Evolutionary conservation across 2,797 vertebrate genomes (phyloP).

Genomic region (Lophura swinhoii): DNA sequence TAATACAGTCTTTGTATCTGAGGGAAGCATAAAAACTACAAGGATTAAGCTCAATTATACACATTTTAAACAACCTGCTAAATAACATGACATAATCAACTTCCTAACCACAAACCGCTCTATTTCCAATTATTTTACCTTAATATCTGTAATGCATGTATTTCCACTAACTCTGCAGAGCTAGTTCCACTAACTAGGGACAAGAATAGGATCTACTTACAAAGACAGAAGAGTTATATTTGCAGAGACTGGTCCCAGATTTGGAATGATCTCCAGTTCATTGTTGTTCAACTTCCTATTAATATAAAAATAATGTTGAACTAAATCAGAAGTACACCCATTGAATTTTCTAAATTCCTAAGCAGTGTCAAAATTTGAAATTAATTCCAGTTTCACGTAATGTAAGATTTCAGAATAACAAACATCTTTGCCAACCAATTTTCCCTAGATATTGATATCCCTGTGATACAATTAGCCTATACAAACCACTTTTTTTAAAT

Average conservation of each 20-base stretch:
- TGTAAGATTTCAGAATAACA: not conserved
- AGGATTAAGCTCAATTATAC: slow-evolving; percentile 64
- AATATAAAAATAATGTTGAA: slow-evolving; percentile 38
- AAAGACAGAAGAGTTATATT: slow-evolving; percentile 90
- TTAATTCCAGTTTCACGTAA: not conserved
- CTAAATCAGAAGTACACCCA: not conserved
- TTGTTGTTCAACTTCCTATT: slow-evolving; percentile 93
- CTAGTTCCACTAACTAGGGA: slow-evolving; percentile 35
- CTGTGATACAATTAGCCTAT: not conserved
- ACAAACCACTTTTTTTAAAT: not conserved
- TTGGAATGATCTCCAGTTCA: slow-evolving; percentile 87
- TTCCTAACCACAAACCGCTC: slow-evolving; percentile 49
- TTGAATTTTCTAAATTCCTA: not conserved
- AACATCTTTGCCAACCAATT: not conserved
- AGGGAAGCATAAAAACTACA: slow-evolving; percentile 37
- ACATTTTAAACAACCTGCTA: slow-evolving; percentile 51
- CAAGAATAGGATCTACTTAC: slow-evolving; percentile 84
- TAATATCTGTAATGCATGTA: not conserved
- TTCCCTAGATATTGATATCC: not conserved
- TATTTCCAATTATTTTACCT: slow-evolving; percentile 58
- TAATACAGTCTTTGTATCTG: slow-evolving; percentile 35
- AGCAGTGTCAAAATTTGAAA: not conserved
- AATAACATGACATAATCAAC: slow-evolving; percentile 50
- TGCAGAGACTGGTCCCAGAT: slow-evolving; percentile 83
- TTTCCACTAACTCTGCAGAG: not conserved